Conservation (phyloP, 2,888 invertebrate species). For the Eustalomyia histrio region DNA sequence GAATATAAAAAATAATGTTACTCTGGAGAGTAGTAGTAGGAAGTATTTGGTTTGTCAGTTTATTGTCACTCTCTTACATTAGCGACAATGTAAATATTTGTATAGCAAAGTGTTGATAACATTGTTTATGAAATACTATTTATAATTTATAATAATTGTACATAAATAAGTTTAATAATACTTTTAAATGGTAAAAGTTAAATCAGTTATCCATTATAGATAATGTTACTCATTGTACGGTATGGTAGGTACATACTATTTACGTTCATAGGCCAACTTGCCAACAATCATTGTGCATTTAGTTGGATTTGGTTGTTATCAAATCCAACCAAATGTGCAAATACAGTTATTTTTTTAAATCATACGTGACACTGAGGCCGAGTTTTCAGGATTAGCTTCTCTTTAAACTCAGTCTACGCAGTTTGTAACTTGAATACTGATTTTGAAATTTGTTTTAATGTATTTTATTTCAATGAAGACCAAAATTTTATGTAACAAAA, state of each 20-base stretch:
- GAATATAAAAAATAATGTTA: not conserved
- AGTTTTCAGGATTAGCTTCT: too few relatives aligned
- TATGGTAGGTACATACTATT: too few relatives aligned
- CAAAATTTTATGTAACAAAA: too few relatives aligned
- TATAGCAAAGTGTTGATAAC: constrained; percentile 7
- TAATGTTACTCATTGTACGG: not conserved
- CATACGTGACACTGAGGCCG: too few relatives aligned
- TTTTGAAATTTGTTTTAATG: too few relatives aligned
- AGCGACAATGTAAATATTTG: constrained; percentile 1
- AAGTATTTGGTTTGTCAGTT: not conserved
- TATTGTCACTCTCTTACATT: not conserved
- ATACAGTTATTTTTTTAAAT: too few relatives aligned
- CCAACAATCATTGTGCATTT: not conserved
- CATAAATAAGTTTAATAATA: not conserved
- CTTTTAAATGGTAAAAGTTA: not conserved
- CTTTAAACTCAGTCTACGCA: too few relatives aligned
- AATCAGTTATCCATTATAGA: not conserved
- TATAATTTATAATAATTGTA: constrained; percentile 7
- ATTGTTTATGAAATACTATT: not conserved
- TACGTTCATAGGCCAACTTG: too few relatives aligned
- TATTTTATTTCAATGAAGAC: too few relatives aligned
- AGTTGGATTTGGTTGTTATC: not conserved
- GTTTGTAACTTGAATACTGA: too few relatives aligned
- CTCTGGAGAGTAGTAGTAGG: not conserved
- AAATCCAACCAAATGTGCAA: too few relatives aligned